Evolutionary conservation across 1,140 invertebrate species (phyloP), one percentile per base, ranked within the genome.

Genomic region (Eriocheir sinensis): DNA sequence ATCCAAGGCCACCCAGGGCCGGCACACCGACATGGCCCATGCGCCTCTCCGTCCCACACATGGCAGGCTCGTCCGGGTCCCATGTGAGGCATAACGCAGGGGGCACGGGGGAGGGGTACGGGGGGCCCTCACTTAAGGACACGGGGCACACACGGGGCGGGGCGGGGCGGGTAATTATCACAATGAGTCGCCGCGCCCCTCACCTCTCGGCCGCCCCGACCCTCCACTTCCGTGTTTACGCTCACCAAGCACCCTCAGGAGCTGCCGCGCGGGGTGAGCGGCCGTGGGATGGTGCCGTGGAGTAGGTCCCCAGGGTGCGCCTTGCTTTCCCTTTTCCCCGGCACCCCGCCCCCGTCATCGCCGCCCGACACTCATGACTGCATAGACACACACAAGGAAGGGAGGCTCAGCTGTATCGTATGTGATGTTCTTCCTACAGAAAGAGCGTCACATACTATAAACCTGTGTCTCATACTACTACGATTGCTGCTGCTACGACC

Each of bases 171-270:
- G 60, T 72, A 72, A 72, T 72, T 72, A 72, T n/a, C 60, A n/a
- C 60, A n/a, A 3, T n/a, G 60, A 72, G 60, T 3, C 27, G 60
- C 21, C 27, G 6, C 8, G 15, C 44, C 44, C 44, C 44, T 15
- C 15, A 8, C 44, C 44, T 15, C 44, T 48, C 4, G 4, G 15
- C n/a, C 21, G 60, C 60, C 60, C 60, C 12, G 8, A 21, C 60
- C 27, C 60, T 72, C 60, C 60, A 72, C 60, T 72, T 72, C 60
- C 60, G 60, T 72, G 60, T 72, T 72, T 72, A 72, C 60, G 60
- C 60, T 72, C 60, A 72, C n/a, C 60, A 72, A 72, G 60, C 60
- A 72, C 60, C 60, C 60, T 72, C 60, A 72, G 8, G 12, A 72
- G 21, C 21, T 3, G 53, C 53, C 2, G 53, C 9, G 21, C 60